Conservation (phyloP, 64 coral and sea anemone genomes). For the Trachythela sp. region DNA sequence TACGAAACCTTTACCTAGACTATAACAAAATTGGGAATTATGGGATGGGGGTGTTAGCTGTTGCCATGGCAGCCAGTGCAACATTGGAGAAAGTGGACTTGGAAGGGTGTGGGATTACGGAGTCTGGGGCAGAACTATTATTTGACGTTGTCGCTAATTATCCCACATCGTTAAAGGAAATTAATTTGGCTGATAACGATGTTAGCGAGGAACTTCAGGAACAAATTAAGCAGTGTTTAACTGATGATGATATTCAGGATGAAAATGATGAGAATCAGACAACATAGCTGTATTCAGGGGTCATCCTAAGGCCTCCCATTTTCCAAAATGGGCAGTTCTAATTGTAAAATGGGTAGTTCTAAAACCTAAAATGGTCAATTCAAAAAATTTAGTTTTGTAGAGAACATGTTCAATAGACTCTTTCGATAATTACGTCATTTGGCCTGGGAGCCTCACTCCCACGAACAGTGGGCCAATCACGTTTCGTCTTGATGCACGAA, state of each 20-base stretch:
- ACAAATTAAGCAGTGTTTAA: slow-evolving; percentile 80
- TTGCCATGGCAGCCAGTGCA: slow-evolving; percentile 80
- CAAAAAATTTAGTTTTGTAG: too few species aligned
- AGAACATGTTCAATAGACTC: too few species aligned
- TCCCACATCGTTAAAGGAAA: slow-evolving; percentile 70
- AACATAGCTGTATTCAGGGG: background rate
- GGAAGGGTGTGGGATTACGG: slow-evolving; percentile 77
- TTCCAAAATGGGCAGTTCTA: too few species aligned
- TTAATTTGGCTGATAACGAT: slow-evolving; percentile 74
- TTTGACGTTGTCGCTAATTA: slow-evolving; percentile 72
- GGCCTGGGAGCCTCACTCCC: too few species aligned
- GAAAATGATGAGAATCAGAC: slow-evolving; percentile 1
- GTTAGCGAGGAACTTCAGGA: slow-evolving; percentile 77
- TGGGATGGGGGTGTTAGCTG: slow-evolving; percentile 88
- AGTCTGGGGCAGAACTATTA: slow-evolving; percentile 72
- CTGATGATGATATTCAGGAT: background rate
- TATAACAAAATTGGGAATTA: slow-evolving; percentile 90
- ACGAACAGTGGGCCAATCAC: too few species aligned
- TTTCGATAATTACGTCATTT: too few species aligned
- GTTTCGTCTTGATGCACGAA: too few species aligned
- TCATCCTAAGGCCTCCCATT: too few species aligned
- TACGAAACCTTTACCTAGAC: slow-evolving; percentile 67
- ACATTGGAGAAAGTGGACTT: slow-evolving; percentile 77
- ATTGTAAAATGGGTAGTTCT: too few species aligned
- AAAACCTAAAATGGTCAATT: too few species aligned